phyloP scores from a whole-genome alignment of 2,113 vertebrate species.

The Camelus dromedarius region DNA sequence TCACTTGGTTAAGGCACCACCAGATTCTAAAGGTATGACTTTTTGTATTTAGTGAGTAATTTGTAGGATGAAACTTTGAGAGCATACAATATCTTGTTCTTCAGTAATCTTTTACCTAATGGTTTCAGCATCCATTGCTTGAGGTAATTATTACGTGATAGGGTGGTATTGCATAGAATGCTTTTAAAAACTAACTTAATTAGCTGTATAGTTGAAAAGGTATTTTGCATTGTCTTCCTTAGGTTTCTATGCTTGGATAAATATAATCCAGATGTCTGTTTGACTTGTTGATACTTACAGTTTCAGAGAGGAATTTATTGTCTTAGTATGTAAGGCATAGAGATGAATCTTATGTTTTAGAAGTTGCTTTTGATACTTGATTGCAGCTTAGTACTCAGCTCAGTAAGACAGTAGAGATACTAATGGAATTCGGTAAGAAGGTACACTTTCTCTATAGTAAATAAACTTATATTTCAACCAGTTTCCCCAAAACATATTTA shows the following conservation, averaged over 20 bases:
- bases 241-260: neutral
- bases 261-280: neutral
- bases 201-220: neutral
- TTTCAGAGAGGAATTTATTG: slow-evolving; percentile 40
- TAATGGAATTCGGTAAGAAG: neutral
- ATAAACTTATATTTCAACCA: neutral
- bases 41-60: slow-evolving; percentile 36
- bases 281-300: neutral
- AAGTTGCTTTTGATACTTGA: slow-evolving; percentile 29
- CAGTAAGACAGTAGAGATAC: neutral
- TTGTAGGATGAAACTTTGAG: slow-evolving; percentile 28
- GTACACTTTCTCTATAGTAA: neutral
- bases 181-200: neutral
- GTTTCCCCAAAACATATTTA: neutral
- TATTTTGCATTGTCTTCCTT: neutral
- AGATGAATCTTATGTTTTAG: neutral
- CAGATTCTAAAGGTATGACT: neutral
- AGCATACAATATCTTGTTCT: neutral
- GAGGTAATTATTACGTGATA: neutral
- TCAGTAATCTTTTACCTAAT: slow-evolving; percentile 12
- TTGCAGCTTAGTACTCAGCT: neutral
- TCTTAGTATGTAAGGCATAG: neutral
- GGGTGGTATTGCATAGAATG: neutral
- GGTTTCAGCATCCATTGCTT: neutral
- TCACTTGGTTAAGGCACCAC: neutral